These are phyloP conservation scores for Hemicentrotus pulcherrimus DNA, from an alignment of 35 echinoderm and acorn worm species.

Conservation along the genomic window DNA sequence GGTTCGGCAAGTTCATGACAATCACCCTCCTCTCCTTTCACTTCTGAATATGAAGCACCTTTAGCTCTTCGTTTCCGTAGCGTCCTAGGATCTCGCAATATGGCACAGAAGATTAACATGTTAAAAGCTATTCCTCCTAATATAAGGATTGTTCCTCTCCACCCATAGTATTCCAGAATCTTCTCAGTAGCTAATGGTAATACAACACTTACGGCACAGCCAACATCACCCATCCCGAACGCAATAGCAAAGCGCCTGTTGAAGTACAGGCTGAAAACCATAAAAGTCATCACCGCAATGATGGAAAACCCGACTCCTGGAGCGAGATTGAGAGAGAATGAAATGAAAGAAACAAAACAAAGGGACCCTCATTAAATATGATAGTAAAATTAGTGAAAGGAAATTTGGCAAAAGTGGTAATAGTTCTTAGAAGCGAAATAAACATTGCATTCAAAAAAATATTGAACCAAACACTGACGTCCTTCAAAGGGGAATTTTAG, in stretches of 20 bases:
- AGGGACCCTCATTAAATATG: not conserved
- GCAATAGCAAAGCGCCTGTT: slow-evolving; percentile 17
- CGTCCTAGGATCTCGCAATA: not conserved
- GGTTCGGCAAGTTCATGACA: not conserved
- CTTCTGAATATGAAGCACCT: not conserved
- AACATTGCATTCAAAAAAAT: no score
- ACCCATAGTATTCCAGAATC: slow-evolving; percentile 19
- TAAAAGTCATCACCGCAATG: not conserved
- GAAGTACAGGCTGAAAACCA: slow-evolving; percentile 31
- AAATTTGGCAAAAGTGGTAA: not conserved
- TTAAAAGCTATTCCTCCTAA: slow-evolving; percentile 33
- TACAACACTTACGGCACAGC: not conserved
- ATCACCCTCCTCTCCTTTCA: not conserved
- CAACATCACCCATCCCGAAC: not conserved
- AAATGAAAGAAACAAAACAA: not conserved
- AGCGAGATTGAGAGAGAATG: not conserved
- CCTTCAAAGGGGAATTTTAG: no score
- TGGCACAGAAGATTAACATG: not conserved
- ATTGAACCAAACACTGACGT: no score
- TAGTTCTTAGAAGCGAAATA: not conserved
- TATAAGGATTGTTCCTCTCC: not conserved
- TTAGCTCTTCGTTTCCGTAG: not conserved
- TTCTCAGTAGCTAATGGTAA: not conserved
- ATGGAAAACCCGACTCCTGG: not conserved
- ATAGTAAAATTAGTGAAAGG: not conserved